Evolutionary conservation across 2,113 vertebrate species (phyloP), one percentile per base, ranked within the genome.

Genomic region (Solea senegalensis): DNA sequence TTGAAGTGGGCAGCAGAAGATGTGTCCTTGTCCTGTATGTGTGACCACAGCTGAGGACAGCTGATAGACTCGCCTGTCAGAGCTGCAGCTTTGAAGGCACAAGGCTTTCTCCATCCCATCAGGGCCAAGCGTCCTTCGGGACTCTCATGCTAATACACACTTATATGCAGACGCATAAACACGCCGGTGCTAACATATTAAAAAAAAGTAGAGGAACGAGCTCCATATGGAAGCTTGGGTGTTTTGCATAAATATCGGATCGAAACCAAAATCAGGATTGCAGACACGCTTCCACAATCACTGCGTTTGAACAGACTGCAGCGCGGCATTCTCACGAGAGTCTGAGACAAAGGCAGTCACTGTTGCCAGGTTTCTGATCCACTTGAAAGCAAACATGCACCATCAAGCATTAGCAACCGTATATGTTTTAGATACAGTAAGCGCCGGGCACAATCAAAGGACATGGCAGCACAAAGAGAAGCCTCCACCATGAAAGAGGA

Each of bases 1-100:
- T 65, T 62, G 61, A 83, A 82, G 73, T 59, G 48, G 77, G 63
- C 81, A 84, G 70, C 28, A 44, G 44, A 21, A 52, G 44, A 66
- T 72, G 60, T 73, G 76, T 81, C 83, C 85, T 81, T 89, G 87
- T 78, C 75, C 67, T 74, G 67, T 52, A 21, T 52, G 62, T 73
- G 73, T 66, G 53, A 41, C 55, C 67, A 50, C 65, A 69, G 57
- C 79, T 72, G 70, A 65, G 71, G 72, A 72, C 27, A 68, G 68
- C 52, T 71, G 65, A 82, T 62, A 51, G 78, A 86, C 65, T 77
- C 63, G 66, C 61, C 84, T 84, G 82, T 86, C 84, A 69, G 65
- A 74, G 75, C 60, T 69, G 66, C 58, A 59, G 69, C 74, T 73
- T 55, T 9, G 5, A 53, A 40, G 59, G 74, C 81, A 80, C 68